Base-by-base conservation (phyloP, 2,113 vertebrate species). In the Mormoops blainvillei region DNA sequence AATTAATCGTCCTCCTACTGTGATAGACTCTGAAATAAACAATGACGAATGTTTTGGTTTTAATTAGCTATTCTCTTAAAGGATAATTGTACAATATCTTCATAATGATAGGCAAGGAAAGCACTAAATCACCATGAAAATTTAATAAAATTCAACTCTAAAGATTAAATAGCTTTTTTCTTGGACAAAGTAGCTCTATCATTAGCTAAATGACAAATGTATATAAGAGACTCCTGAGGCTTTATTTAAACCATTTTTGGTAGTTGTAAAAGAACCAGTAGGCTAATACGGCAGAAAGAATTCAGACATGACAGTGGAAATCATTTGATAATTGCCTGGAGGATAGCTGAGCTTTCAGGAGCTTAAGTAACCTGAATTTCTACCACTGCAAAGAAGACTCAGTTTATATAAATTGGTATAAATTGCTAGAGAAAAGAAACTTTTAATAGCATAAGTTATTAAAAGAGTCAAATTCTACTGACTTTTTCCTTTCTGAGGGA, bases 1-100 rank as follows among this genome's bases (percentile, higher is more conserved):
- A 90, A 99, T 98, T 91, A 99, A 97, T 8, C 86, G 98, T 96
- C 98, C 99, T 74, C 99, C 99, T 38, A 98, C 74, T n/a, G 94
- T 99, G 76, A 99, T 83, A 1, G 97, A 92, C 54, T 99, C 99
- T 99, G 98, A 86, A 98, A 98, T 10, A 78, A 54, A 98, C 1
- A 65, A 1, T 6, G 81, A 87, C 86, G 71, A 95, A 56, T 31
- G 84, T 82, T 33, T 70, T 20, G 6, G 83, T 63, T 81, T 86
- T 84, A 77, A 87, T 73, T 24, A 86, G 41, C 36, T 71, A 56
- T 15, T 71, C 52, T 81, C 28, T 54, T 48, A 85, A 33, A 54
- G 14, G 28, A 41, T 50, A 94, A 89, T 8, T 24, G 3, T 2
- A 80, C 15, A 77, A 8, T 58, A 89, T 45, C 52, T 82, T 90